These are phyloP conservation scores for Campoletis sonorensis DNA, from an alignment of 1,140 invertebrate species.

Conservation along the genomic window DNA sequence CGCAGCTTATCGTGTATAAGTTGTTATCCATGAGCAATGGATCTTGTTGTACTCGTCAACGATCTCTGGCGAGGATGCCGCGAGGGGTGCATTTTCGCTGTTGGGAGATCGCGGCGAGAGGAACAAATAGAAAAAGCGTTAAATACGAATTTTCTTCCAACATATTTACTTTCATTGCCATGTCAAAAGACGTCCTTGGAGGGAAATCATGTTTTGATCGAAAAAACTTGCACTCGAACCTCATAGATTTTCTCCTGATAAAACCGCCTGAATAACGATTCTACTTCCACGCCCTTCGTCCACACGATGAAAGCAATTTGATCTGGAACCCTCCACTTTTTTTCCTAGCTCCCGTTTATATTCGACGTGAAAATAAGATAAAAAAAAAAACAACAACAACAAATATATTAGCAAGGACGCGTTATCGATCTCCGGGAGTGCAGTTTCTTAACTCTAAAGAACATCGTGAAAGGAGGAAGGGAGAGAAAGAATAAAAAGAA, in stretches of 20 bases:
- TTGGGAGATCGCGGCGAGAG: background rate
- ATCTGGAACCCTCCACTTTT: background rate
- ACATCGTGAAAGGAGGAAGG: background rate
- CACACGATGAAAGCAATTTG: slow-evolving; percentile 1
- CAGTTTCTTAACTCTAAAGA: background rate
- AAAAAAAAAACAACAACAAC: too few species aligned
- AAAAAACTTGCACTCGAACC: background rate
- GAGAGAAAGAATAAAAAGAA: slow-evolving; percentile 14
- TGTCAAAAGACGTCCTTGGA: too few species aligned
- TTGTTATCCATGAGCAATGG: slow-evolving; percentile 15
- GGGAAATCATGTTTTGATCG: slow-evolving; percentile 31
- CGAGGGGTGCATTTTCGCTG: too few species aligned
- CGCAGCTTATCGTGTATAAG: background rate
- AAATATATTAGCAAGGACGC: background rate
- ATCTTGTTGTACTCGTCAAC: background rate
- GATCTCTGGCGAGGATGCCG: background rate
- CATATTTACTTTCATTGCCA: slow-evolving; percentile 54
- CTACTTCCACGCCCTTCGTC: slow-evolving; percentile 50
- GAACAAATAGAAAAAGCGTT: background rate
- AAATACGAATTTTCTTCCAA: slow-evolving; percentile 45
- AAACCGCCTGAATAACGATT: slow-evolving; percentile 60
- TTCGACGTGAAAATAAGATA: background rate
- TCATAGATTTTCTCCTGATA: slow-evolving; percentile 65
- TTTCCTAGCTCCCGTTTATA: background rate
- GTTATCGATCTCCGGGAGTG: slow-evolving; percentile 1